phyloP scores from a whole-genome alignment of 2,797 vertebrate genomes.

The Mus caroli region DNA sequence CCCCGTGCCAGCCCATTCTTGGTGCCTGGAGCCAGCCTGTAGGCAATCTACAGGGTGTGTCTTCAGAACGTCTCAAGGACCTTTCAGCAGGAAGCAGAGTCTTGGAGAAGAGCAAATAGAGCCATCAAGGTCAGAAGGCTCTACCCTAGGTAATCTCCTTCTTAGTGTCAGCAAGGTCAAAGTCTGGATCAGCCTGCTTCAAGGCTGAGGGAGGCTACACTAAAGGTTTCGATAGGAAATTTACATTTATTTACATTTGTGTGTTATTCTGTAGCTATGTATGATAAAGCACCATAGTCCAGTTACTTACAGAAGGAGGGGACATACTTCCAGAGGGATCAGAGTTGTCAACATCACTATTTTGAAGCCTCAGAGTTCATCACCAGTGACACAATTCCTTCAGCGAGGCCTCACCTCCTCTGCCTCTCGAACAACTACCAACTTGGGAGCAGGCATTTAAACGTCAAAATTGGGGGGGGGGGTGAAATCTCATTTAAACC shows the following conservation, averaged over 20 bases:
- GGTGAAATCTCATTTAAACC: background rate
- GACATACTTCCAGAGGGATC: too few species aligned
- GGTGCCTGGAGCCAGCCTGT: too few species aligned
- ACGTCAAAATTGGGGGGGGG: background rate
- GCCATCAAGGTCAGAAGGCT: too few species aligned
- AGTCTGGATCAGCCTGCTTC: too few species aligned
- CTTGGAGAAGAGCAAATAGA: too few species aligned
- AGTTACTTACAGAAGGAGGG: background rate
- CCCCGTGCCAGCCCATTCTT: too few species aligned
- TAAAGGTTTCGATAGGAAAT: conserved; percentile 66
- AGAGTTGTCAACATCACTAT: background rate
- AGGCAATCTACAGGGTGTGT: too few species aligned
- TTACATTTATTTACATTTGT: conserved; percentile 71
- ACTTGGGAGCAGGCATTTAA: background rate
- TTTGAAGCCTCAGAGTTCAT: background rate
- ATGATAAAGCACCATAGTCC: background rate
- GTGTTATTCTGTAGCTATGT: background rate
- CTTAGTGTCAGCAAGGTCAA: too few species aligned
- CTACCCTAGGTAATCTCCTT: too few species aligned
- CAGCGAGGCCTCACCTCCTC: background rate
- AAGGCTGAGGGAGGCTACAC: too few species aligned
- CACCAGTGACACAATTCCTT: background rate
- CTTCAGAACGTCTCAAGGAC: too few species aligned
- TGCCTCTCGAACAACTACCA: background rate
- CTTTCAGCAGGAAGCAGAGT: too few species aligned